Evolutionary conservation across 2,113 vertebrate species (phyloP), one percentile per base, ranked within the genome.

Genomic region (Orientallactaga bullata): DNA sequence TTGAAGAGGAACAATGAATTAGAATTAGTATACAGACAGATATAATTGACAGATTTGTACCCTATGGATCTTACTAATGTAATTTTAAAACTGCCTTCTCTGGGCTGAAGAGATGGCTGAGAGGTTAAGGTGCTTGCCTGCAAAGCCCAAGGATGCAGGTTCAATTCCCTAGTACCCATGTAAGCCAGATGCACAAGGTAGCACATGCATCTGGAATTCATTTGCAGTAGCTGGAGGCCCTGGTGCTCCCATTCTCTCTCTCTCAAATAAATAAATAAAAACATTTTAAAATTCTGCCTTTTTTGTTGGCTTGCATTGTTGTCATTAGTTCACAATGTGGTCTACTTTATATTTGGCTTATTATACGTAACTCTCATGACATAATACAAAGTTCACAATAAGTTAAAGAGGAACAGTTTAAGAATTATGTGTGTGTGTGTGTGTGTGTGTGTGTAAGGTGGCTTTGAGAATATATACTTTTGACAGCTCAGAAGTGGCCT

Each of bases 321-420:
- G 85, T 32, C 61, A 51, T 88, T 51, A 0, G 37, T 6, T 6
- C 35, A 84, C 30, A 83, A 86, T 73, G 7, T 79, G 2, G 2
- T 83, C 87, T 87, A 65, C 8, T 84, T 26, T 89, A 66, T 84
- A 86, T 74, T 85, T 89, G 28, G 47, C 23, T 72, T 88, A 63
- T 51, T 71, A 35, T 23, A 63, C 6, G 69, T 51, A 79, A 15
- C 65, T 96, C 81, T 89, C 42, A 79, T 68, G 26, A 63, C 8
- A 68, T 37, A 73, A 72, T 32, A 7, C 11, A 78, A 69, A n/a
- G 1, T 16, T 3, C 15, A 32, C 6, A 47, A 23, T 90, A 37
- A 80, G n/a, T 88, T 69, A 74, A 72, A 74, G 12, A 73, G 71
- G 26, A 24, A 37, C 23, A 87, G 23, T 90, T 78, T 8, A 80